Base-by-base conservation (phyloP, 2,113 vertebrate genomes). In the Monarcha castaneiventris region DNA sequence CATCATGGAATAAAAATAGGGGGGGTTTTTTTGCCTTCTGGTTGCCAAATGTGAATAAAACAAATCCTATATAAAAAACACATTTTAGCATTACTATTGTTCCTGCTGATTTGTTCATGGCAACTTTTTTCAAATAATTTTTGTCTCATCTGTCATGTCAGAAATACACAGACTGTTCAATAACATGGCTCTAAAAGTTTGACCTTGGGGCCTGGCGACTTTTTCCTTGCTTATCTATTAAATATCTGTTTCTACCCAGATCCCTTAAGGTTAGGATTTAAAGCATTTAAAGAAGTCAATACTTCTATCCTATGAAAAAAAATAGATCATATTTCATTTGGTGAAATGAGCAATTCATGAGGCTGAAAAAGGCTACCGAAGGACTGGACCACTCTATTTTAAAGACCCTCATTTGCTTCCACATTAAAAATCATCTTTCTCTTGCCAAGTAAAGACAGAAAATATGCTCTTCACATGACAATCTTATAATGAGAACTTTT, bases 21-120 rank as follows among this genome's bases (percentile, higher is more conserved):
- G 6, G 41, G 37, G 37, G 54, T 73, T 89, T 71, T 58, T 95
- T 95, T 71, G 9, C 64, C 80, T 82, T 90, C 61, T 89, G 30
- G 51, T 27, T 94, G 89, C 86, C 91, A 97, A 96, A 93, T 79
- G 46, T 75, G 61, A 81, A 84, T 48, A 90, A 96, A 77, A 58
- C 52, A 75, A 51, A 95, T 39, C 72, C 78, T 73, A 66, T 27
- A 86, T 16, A 94, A 95, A 97, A 87, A 35, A 76, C 15, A 68
- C 43, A 96, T 74, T 89, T 81, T 49, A 61, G n/a, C 30, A 56
- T 67, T 41, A 64, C 21, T 22, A 21, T 27, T 69, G 39, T 74
- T 80, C 27, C 73, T 66, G 41, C 10, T 44, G 52, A 78, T 48
- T 35, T 62, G 52, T 78, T 87, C 71, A 86, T n/a, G 41, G 35